These are phyloP conservation scores for Cryptoprocta ferox DNA, from an alignment of 2,797 vertebrate species.

Conservation along the genomic window DNA sequence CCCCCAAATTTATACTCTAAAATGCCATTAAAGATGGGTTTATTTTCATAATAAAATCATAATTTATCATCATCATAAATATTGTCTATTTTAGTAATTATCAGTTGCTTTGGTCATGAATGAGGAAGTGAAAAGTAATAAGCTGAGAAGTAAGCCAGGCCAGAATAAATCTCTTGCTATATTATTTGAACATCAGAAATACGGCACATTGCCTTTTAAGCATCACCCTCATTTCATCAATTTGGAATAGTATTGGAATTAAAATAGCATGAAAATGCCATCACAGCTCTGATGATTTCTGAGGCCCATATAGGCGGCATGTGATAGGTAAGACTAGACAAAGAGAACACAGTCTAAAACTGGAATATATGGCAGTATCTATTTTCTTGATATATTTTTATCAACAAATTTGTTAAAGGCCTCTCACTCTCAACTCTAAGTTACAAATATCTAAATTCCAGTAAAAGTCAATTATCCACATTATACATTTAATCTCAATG, in stretches of 20 bases:
- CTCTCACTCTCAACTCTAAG: neutral
- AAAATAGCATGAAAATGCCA: neutral
- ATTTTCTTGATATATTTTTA: slow-evolving; percentile 36
- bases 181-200: neutral
- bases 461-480: slow-evolving; percentile 59
- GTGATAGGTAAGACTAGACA: neutral
- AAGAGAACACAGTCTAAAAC: neutral
- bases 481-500: slow-evolving; percentile 57
- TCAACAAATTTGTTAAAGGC: neutral
- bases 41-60: slow-evolving; percentile 15
- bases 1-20: neutral
- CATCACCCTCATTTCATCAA: neutral
- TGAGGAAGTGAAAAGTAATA: neutral
- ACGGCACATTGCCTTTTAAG: neutral
- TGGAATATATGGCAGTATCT: neutral
- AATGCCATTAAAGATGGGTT: neutral
- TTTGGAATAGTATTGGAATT: neutral
- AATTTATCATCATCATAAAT: slow-evolving; percentile 1
- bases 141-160: neutral
- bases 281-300: neutral
- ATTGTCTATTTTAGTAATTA: slow-evolving; percentile 6
- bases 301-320: neutral
- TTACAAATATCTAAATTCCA: slow-evolving; percentile 33
- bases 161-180: slow-evolving; percentile 17
- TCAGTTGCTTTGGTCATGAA: neutral